phyloP scores from a whole-genome alignment of 2,797 vertebrate genomes.

The Chrosomus eos region DNA sequence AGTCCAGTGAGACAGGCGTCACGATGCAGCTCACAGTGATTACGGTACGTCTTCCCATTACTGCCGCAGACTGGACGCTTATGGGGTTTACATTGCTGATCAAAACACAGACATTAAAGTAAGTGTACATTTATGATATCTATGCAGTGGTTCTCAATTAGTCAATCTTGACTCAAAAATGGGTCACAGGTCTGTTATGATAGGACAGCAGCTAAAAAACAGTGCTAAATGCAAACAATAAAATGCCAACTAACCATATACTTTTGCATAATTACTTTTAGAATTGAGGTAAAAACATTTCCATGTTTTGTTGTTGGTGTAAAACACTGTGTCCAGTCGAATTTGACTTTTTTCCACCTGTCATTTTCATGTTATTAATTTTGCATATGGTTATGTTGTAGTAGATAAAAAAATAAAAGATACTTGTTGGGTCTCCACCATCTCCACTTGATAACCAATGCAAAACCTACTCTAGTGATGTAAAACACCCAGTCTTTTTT shows the following conservation, averaged over 20 bases:
- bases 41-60: slow-evolving; percentile 89
- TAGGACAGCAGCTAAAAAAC: background rate
- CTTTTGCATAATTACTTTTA: background rate
- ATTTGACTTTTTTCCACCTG: background rate
- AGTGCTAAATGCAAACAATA: background rate
- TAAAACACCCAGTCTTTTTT: background rate
- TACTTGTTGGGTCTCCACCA: background rate
- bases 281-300: background rate
- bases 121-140: background rate
- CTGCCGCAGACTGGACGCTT: slow-evolving; percentile 91
- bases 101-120: slow-evolving; percentile 18
- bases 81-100: slow-evolving; percentile 75
- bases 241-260: background rate
- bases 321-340: background rate
- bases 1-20: slow-evolving; percentile 90
- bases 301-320: background rate
- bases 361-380: background rate
- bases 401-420: background rate
- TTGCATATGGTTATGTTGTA: background rate
- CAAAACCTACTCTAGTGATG: too few species aligned
- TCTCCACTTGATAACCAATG: background rate
- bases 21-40: slow-evolving; percentile 93
- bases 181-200: background rate
- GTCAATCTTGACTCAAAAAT: background rate
- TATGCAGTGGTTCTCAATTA: background rate